These are phyloP conservation scores for Penelope pileata DNA, from an alignment of 2,113 vertebrate genomes.

Conservation along the genomic window DNA sequence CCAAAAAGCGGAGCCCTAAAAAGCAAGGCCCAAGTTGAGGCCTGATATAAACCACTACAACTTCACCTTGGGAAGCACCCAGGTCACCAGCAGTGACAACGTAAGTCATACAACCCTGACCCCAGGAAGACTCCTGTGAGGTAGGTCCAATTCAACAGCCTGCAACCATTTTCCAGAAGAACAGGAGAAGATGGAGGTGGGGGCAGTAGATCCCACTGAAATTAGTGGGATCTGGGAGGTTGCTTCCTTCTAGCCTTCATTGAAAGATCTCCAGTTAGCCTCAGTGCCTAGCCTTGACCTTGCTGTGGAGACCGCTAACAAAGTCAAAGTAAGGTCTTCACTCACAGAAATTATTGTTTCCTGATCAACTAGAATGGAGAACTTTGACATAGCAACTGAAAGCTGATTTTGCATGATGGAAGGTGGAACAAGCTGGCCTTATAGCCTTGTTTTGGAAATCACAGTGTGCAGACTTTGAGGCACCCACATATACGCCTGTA, in stretches of 20 bases:
- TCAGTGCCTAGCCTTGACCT: not conserved
- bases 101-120: not conserved
- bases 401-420: not conserved
- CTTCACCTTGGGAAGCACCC: not conserved
- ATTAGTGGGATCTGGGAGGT: not conserved
- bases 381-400: not conserved
- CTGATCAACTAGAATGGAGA: not conserved
- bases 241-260: not conserved
- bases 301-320: not conserved
- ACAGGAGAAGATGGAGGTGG: not conserved
- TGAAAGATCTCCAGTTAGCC: not conserved
- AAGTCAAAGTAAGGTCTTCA: not conserved
- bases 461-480: accelerated
- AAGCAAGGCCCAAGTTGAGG: not conserved
- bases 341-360: not conserved
- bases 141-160: not conserved
- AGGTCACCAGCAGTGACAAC: not conserved
- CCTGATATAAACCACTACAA: not conserved
- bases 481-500: not conserved
- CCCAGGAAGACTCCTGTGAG: not conserved
- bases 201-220: not conserved
- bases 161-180: not conserved
- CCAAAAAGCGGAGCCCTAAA: not conserved
- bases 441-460: not conserved
- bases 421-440: not conserved